Conservation (phyloP, 2,113 vertebrate species). For the Phaetusa simplex region DNA sequence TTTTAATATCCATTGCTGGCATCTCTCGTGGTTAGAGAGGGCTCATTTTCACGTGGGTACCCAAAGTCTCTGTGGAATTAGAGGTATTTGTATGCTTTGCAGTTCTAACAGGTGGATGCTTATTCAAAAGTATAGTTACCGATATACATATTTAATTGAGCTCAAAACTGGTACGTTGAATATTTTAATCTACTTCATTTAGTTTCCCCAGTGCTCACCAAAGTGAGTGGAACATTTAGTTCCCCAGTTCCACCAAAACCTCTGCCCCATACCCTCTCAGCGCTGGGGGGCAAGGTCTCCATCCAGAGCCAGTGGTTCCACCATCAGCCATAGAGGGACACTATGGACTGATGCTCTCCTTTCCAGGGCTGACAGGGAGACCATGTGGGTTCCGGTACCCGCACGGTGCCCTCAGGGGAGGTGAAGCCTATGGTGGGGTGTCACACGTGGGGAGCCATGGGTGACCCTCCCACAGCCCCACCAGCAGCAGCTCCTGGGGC, state of each 20-base stretch:
- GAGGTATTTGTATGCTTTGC: not conserved
- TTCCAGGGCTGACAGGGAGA: accelerated
- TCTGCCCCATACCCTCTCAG: too few species aligned
- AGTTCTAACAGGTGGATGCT: not conserved
- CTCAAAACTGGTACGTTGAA: not conserved
- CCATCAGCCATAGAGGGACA: not conserved
- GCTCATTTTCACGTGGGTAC: not conserved
- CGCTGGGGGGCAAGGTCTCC: not conserved
- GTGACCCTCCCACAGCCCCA: not conserved
- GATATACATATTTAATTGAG: accelerated
- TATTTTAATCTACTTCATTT: not conserved
- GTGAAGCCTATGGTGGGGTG: not conserved
- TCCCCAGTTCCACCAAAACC: not conserved
- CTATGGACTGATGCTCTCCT: not conserved
- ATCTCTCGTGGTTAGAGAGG: not conserved
- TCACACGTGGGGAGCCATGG: not conserved
- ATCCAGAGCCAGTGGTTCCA: not conserved
- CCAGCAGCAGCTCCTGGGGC: not conserved
- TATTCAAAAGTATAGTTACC: not conserved
- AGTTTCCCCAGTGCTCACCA: not conserved
- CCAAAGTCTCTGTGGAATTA: not conserved
- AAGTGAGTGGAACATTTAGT: too few species aligned
- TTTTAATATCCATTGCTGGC: not conserved
- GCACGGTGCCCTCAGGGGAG: not conserved
- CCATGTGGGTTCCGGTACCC: not conserved